Percentiles rank a stretch among this genome's conserved stretches.
phyloP scores from a whole-genome alignment of 2,797 vertebrate species.

The Pipistrellus nathusii region DNA sequence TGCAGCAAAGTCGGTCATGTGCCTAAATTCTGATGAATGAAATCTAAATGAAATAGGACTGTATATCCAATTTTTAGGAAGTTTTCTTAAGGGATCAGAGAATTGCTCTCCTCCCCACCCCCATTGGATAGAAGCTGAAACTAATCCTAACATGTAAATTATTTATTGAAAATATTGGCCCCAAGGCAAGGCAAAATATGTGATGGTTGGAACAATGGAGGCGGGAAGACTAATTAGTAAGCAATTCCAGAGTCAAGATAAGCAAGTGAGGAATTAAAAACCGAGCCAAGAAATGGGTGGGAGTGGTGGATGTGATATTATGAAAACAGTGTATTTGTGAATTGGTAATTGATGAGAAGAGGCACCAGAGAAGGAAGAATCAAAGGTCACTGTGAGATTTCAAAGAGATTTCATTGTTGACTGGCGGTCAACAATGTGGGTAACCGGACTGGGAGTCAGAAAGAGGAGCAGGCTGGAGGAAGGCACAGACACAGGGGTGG shows the following conservation, averaged over 20 bases:
- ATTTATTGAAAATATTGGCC: slow-evolving; percentile 27
- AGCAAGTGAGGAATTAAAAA: slow-evolving; percentile 46
- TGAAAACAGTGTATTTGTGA: not conserved
- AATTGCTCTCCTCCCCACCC: not conserved
- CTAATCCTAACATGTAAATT: not conserved
- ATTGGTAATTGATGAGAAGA: not conserved
- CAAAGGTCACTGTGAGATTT: slow-evolving; percentile 59
- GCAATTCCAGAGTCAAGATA: not conserved
- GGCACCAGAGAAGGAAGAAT: not conserved
- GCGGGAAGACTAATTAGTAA: not conserved
- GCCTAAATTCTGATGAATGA: slow-evolving; percentile 29
- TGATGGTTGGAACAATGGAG: not conserved
- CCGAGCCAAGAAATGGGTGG: not conserved
- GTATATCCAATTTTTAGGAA: not conserved
- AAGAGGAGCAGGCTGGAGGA: not conserved
- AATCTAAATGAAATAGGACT: slow-evolving; percentile 17
- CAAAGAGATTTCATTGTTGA: not conserved
- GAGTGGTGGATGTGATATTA: not conserved
- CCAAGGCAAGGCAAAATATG: not conserved
- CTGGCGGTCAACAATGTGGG: not conserved
- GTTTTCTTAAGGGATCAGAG: not conserved
- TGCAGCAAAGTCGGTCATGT: not conserved
- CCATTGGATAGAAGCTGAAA: not conserved
- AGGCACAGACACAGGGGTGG: not conserved
- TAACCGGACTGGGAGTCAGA: not conserved